These are phyloP conservation scores for Hirtodrosophila alboralis DNA, from an alignment of 2,888 invertebrate species.

Conservation along the genomic window DNA sequence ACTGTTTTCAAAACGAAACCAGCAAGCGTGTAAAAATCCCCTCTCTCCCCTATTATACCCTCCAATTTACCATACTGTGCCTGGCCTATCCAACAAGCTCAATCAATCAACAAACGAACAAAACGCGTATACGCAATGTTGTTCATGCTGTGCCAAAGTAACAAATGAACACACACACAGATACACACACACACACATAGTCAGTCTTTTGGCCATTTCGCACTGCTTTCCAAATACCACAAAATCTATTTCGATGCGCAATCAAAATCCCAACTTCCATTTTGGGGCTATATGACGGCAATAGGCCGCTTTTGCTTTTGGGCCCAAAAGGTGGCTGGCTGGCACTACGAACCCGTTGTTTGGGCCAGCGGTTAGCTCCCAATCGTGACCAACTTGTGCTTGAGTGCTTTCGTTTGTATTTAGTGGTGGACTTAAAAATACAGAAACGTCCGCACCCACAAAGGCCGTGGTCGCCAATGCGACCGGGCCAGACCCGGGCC, in stretches of 20 bases:
- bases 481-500: no score
- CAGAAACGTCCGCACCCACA: constrained; percentile 61
- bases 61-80: no score
- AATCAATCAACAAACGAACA: constrained; percentile 78
- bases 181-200: constrained; percentile 16
- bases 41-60: constrained; percentile 6
- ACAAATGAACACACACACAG: constrained; percentile 64
- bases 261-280: constrained; percentile 82
- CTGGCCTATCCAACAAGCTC: constrained; percentile 32
- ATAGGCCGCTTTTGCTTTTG: constrained; percentile 51
- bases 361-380: constrained; percentile 47
- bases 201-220: constrained; percentile 46
- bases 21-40: constrained; percentile 56
- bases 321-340: constrained; percentile 30
- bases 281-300: constrained; percentile 66
- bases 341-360: not conserved
- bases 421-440: constrained; percentile 83
- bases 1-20: constrained; percentile 49
- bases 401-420: constrained; percentile 83
- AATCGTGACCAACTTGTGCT: constrained; percentile 80
- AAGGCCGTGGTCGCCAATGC: constrained; percentile 65
- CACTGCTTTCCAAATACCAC: constrained; percentile 79
- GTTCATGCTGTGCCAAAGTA: constrained; percentile 64
- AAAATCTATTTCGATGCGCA: constrained; percentile 81
- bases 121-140: constrained; percentile 78